These are phyloP conservation scores for Drosophila persimilis DNA, from an alignment of 1,140 invertebrate species.

Conservation along the genomic window DNA sequence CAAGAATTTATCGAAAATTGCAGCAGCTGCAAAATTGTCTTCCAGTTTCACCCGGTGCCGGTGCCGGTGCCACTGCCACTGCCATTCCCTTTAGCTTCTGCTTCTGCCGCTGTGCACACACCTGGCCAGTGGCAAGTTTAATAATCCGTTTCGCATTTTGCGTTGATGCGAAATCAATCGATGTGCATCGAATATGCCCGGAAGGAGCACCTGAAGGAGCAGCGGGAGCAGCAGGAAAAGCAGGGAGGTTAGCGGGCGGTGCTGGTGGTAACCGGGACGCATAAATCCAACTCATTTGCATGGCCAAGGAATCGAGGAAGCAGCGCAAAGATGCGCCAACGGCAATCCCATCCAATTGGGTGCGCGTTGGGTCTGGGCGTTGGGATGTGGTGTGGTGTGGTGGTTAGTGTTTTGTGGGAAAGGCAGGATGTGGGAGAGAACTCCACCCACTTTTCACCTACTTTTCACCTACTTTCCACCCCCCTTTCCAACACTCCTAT, in stretches of 20 bases:
- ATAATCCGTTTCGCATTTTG: slow-evolving; percentile 73
- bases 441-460: too few relatives aligned
- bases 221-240: not conserved
- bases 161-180: slow-evolving; percentile 75
- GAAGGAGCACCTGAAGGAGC: slow-evolving; percentile 30
- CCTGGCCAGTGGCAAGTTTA: slow-evolving; percentile 57
- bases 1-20: slow-evolving; percentile 78
- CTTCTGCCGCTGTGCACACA: slow-evolving; percentile 33
- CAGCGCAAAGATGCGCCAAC: slow-evolving; percentile 28
- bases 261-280: slow-evolving; percentile 22
- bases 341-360: slow-evolving; percentile 43
- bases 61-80: not conserved
- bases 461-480: not conserved
- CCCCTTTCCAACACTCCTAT: too few relatives aligned
- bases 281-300: slow-evolving; percentile 62
- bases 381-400: too few relatives aligned
- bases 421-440: too few relatives aligned
- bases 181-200: slow-evolving; percentile 66
- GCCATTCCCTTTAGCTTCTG: not conserved
- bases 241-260: slow-evolving; percentile 1
- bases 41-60: slow-evolving; percentile 13
- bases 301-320: slow-evolving; percentile 55
- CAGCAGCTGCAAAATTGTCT: slow-evolving; percentile 65
- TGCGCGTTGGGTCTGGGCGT: not conserved
- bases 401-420: too few relatives aligned